phyloP scores from a whole-genome alignment of 2,797 vertebrate genomes.

The Columba guinea region DNA sequence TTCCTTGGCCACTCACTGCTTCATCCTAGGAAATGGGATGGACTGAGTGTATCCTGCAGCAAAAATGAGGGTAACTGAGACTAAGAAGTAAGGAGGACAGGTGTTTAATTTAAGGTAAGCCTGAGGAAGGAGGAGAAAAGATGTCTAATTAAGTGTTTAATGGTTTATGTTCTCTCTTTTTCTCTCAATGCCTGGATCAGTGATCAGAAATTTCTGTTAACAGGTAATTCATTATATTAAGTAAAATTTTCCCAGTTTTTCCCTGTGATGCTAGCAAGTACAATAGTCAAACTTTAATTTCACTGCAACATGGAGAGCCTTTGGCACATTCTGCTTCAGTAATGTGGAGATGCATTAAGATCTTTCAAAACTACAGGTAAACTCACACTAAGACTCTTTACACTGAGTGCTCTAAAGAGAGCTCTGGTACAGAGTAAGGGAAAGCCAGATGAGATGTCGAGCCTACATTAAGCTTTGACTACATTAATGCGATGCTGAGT shows the following conservation, averaged over 20 bases:
- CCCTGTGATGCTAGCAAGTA: neutral
- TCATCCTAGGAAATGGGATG: neutral
- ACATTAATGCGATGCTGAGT: neutral
- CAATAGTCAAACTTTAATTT: neutral
- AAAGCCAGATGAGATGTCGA: neutral
- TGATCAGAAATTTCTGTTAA: neutral
- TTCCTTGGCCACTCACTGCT: neutral
- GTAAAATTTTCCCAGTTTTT: neutral
- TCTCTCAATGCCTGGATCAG: neutral
- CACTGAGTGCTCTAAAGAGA: neutral
- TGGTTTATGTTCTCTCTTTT: neutral
- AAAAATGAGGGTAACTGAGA: neutral
- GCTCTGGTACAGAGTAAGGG: neutral
- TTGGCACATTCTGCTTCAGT: neutral
- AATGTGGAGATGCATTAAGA: neutral
- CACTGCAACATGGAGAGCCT: neutral
- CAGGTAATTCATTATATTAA: neutral
- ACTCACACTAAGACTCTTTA: neutral
- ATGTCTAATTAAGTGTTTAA: neutral
- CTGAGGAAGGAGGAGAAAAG: neutral
- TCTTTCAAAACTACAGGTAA: neutral
- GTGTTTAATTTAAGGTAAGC: neutral
- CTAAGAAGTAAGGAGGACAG: neutral
- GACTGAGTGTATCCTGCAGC: neutral
- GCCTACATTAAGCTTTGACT: neutral